phyloP scores from a whole-genome alignment of 1,140 invertebrate genomes.

The Drosophila nasuta region DNA sequence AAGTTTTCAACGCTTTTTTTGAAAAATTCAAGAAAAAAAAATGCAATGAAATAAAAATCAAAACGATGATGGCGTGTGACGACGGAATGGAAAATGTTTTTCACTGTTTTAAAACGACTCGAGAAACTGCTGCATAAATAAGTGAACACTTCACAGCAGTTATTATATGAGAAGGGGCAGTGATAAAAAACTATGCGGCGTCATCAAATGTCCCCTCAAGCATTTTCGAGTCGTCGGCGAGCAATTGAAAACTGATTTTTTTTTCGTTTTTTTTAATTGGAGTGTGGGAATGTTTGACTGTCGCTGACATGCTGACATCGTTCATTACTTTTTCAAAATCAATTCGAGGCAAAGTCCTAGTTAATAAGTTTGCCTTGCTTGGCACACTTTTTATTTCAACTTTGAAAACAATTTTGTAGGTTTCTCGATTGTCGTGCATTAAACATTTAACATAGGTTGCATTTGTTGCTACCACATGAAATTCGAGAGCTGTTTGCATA shows the following conservation, averaged over 20 bases:
- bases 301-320: background rate
- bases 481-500: too few species aligned
- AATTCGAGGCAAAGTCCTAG: background rate
- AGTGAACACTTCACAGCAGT: constrained; percentile 7
- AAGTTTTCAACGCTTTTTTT: constrained; percentile 35
- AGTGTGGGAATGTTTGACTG: constrained; percentile 4
- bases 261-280: background rate
- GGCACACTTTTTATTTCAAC: too few species aligned
- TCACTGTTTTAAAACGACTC: background rate
- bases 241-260: constrained; percentile 7
- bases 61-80: constrained; percentile 23
- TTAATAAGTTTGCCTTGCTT: too few species aligned
- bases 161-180: background rate
- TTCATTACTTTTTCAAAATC: background rate
- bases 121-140: constrained; percentile 29
- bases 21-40: constrained; percentile 19
- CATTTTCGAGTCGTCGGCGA: constrained; percentile 21
- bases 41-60: constrained; percentile 16
- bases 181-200: constrained; percentile 2
- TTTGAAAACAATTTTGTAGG: too few species aligned
- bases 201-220: background rate
- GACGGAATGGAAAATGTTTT: background rate
- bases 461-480: too few species aligned
- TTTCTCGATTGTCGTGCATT: too few species aligned
- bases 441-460: too few species aligned